phyloP scores from a whole-genome alignment of 2,797 vertebrate species.

The Tarsius wallacei region DNA sequence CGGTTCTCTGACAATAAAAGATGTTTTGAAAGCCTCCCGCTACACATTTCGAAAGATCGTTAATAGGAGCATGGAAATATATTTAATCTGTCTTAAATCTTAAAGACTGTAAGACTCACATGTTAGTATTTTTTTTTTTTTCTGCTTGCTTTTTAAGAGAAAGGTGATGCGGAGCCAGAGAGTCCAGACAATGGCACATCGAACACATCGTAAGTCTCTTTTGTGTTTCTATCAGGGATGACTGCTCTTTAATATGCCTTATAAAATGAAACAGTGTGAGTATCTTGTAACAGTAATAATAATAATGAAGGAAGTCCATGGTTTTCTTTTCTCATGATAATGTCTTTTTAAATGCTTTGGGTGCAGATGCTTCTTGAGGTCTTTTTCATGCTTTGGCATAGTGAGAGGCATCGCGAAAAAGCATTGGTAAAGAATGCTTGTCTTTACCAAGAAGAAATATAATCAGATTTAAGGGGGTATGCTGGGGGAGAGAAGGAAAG shows the following conservation, averaged over 20 bases:
- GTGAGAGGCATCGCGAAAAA: slow-evolving; percentile 78
- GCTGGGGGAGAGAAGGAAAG: slow-evolving; percentile 4
- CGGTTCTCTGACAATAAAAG: slow-evolving; percentile 75
- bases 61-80: slow-evolving; percentile 78
- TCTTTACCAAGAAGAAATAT: slow-evolving; percentile 35
- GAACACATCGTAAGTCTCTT: slow-evolving; percentile 92
- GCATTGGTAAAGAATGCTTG: too few species aligned
- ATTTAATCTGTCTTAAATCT: slow-evolving; percentile 77
- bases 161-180: slow-evolving; percentile 91
- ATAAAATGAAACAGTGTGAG: slow-evolving; percentile 74
- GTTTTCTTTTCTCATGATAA: slow-evolving; percentile 74
- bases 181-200: slow-evolving; percentile 91
- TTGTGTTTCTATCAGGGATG: slow-evolving; percentile 76
- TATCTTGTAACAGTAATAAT: slow-evolving; percentile 68
- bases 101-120: slow-evolving; percentile 79
- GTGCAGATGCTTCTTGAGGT: slow-evolving; percentile 83
- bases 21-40: slow-evolving; percentile 69
- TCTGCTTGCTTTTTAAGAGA: slow-evolving; percentile 90
- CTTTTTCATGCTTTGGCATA: slow-evolving; percentile 79
- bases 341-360: slow-evolving; percentile 83
- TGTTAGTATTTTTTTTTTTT: slow-evolving; percentile 79
- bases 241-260: slow-evolving; percentile 81
- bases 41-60: slow-evolving; percentile 76
- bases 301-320: slow-evolving; percentile 75
- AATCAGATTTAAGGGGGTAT: slow-evolving; percentile 35